Conservation (phyloP, 2,888 invertebrate species). For the Adelognathus sp. region DNA sequence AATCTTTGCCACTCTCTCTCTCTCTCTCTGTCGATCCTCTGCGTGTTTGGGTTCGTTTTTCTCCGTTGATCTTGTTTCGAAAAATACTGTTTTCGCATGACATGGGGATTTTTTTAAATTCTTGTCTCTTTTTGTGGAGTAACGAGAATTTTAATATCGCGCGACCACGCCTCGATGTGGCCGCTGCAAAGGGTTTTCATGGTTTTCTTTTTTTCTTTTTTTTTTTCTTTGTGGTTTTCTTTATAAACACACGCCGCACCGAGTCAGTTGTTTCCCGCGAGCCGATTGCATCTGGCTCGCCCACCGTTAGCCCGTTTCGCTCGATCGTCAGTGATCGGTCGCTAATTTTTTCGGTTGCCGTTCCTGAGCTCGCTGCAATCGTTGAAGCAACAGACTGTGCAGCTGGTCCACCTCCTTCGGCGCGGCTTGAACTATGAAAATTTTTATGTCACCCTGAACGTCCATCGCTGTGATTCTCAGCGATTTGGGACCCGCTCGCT, state of each 20-base stretch:
- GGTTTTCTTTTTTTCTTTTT: neutral
- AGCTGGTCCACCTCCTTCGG: conserved; percentile 88
- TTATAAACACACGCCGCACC: too few species aligned
- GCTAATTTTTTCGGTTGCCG: conserved; percentile 78
- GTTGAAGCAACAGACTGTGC: conserved; percentile 84
- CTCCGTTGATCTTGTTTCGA: conserved; percentile 28
- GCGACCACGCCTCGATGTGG: neutral
- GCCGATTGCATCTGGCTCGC: conserved; percentile 13
- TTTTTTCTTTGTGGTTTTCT: neutral
- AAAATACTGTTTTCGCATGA: conserved; percentile 52
- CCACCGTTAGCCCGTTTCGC: conserved; percentile 24
- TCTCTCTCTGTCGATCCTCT: neutral
- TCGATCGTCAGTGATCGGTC: conserved; percentile 76
- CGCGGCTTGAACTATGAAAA: conserved; percentile 90
- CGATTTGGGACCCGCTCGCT: conserved; percentile 93
- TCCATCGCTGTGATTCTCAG: conserved; percentile 94
- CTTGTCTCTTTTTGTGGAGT: neutral
- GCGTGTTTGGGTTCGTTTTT: conserved; percentile 6
- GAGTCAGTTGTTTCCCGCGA: conserved; percentile 5
- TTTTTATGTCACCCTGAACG: conserved; percentile 90
- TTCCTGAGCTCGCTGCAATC: conserved; percentile 82
- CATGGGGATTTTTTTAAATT: neutral
- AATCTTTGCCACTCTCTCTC: neutral
- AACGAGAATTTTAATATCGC: neutral
- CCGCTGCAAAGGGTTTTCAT: neutral